Base-by-base conservation (phyloP, 1,140 invertebrate genomes). In the Drosophila miranda region DNA sequence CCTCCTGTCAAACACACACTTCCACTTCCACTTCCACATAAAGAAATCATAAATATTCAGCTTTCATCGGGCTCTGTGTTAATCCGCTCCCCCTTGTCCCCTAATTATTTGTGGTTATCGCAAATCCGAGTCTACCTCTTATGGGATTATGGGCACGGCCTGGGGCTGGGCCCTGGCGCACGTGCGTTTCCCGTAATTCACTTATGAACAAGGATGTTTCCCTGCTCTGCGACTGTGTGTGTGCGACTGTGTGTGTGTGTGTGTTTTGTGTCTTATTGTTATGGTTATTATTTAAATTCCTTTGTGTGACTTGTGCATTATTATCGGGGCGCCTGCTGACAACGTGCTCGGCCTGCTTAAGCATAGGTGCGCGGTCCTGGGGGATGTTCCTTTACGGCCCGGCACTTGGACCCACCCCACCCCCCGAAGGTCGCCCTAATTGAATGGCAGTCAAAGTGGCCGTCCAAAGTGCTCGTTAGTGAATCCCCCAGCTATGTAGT, bases 321-420 rank as follows among this genome's bases (percentile, higher is more conserved):
- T 73, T 74, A 74, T 54, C 55, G 56, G 38, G 59, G 59, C 50
- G 46, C 64, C 54, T 68, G 51, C 48, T 68, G 64, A 49, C 68
- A 75, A 70, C 81, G 81, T 84, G 81, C 81, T 74, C 62, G 56
- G 81, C 81, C 86, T 84, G 77, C 73, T 68, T 56, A 69, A 44
- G 66, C 68, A 86, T 80, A 80, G 86, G 61, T 60, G 53, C 69
- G 34, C 48, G 45, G 26, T 42, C 46, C 54, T 26, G 46, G 49
- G n/a, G 56, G 51, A 77, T 77, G 34, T 76, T 57, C 28, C 49
- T 26, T 54, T 48, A 54, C 62, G 62, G n/a, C n/a, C n/a, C n/a
- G n/a, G n/a, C n/a, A n/a, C n/a, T n/a, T n/a, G n/a, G n/a, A n/a
- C 48, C 30, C 41, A 8, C 28, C 19, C 28, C 16, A 16, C 16